These are phyloP conservation scores for Ctenosaura bakeri DNA, from an alignment of 2,797 vertebrate genomes.

Conservation along the genomic window DNA sequence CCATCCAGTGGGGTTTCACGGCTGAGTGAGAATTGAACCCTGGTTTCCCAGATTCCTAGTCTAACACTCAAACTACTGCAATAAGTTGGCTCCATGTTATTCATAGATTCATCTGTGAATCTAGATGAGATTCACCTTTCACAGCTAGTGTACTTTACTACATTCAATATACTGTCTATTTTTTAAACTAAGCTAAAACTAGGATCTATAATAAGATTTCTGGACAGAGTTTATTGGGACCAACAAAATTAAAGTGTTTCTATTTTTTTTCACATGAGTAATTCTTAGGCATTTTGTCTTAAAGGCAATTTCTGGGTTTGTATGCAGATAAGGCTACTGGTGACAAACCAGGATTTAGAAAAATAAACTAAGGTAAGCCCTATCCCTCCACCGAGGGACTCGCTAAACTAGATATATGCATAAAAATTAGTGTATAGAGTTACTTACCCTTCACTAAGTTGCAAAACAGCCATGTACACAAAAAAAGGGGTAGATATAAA, in stretches of 20 bases:
- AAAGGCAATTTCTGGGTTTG: neutral
- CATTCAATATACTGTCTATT: neutral
- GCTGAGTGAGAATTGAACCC: too few species aligned
- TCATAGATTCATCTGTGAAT: too few species aligned
- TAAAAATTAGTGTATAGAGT: neutral
- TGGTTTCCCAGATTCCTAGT: too few species aligned
- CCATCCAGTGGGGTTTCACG: too few species aligned
- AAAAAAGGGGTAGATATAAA: conserved; percentile 67
- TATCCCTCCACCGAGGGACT: neutral
- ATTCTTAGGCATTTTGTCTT: conserved; percentile 18
- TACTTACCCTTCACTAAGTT: conserved; percentile 86
- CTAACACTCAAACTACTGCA: too few species aligned
- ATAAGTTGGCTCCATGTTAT: too few species aligned
- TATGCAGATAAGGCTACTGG: neutral
- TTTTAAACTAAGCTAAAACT: neutral
- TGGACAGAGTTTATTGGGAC: too few species aligned
- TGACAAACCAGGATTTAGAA: conserved; percentile 14
- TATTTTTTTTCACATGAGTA: neutral
- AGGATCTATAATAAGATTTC: too few species aligned
- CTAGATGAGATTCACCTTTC: too few species aligned
- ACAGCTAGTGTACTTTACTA: too few species aligned
- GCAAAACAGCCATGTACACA: conserved; percentile 67
- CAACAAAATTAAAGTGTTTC: neutral
- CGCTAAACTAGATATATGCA: conserved; percentile 36
- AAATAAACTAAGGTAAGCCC: neutral